Conservation (phyloP, 2,888 invertebrate genomes). For the Lithophane leautieri region DNA sequence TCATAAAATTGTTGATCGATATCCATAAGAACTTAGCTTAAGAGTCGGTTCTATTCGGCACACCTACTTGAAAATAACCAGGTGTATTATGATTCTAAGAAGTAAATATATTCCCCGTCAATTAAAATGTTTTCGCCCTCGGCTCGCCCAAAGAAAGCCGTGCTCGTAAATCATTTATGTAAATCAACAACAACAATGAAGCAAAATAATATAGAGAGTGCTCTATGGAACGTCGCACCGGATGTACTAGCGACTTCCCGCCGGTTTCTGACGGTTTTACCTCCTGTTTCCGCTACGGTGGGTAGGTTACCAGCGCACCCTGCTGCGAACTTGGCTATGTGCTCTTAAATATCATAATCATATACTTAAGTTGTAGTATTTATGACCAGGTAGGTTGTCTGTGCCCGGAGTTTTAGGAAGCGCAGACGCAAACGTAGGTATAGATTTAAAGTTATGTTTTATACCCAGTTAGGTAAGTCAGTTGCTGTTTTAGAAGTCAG, state of each 20-base stretch:
- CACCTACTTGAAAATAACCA: constrained; percentile 25
- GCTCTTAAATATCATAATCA: constrained; percentile 52
- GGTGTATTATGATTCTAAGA: constrained; percentile 37
- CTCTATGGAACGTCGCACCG: constrained; percentile 77
- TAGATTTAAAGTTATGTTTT: constrained; percentile 14
- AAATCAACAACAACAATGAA: constrained; percentile 83
- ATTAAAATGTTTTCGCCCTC: constrained; percentile 66
- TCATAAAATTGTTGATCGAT: not conserved
- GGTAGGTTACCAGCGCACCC: constrained; percentile 61
- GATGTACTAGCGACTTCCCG: constrained; percentile 81
- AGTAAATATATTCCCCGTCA: constrained; percentile 53
- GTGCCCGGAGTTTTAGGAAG: constrained; percentile 12
- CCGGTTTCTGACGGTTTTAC: constrained; percentile 79
- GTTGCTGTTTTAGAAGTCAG: constrained; percentile 11
- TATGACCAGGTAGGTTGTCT: constrained; percentile 40
- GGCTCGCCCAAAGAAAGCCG: constrained; percentile 73
- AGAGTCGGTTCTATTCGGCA: not conserved
- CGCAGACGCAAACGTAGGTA: constrained; percentile 1
- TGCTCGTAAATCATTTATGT: constrained; percentile 83
- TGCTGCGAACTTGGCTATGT: constrained; percentile 44
- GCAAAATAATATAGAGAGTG: constrained; percentile 81
- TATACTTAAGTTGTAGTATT: constrained; percentile 43
- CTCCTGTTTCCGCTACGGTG: constrained; percentile 75
- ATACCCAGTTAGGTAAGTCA: not conserved
- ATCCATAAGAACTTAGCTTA: not conserved